These are phyloP conservation scores for Leptopilina boulardi DNA, from an alignment of 1,140 invertebrate species.

Conservation along the genomic window DNA sequence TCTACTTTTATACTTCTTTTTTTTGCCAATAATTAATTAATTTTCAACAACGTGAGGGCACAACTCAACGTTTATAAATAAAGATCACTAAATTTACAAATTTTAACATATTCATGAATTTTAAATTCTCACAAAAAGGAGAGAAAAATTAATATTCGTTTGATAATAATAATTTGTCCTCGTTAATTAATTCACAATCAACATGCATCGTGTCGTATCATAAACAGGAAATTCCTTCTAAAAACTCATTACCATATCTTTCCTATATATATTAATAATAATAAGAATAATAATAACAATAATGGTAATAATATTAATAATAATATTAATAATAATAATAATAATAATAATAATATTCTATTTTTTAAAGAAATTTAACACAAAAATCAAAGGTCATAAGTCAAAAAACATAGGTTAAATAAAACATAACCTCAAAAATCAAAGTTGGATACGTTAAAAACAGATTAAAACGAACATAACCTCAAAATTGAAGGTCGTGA, in stretches of 20 bases:
- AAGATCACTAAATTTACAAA: neutral
- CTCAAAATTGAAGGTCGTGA: too few relatives aligned
- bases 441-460: too few relatives aligned
- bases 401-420: too few relatives aligned
- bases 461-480: too few relatives aligned
- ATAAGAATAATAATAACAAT: too few relatives aligned
- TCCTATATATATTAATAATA: too few relatives aligned
- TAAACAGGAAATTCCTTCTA: neutral
- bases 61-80: neutral
- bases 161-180: neutral
- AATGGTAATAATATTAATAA: too few relatives aligned
- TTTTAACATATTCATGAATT: conserved; percentile 6
- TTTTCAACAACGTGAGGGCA: neutral
- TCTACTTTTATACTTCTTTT: neutral
- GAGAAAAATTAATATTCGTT: neutral
- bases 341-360: too few relatives aligned
- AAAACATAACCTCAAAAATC: too few relatives aligned
- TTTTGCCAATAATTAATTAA: neutral
- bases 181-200: conserved; percentile 9
- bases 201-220: conserved; percentile 1
- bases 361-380: too few relatives aligned
- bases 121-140: neutral
- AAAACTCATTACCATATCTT: neutral
- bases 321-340: too few relatives aligned
- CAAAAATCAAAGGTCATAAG: too few relatives aligned